phyloP scores from a whole-genome alignment of 2,797 vertebrate genomes.

The Hyperoplus lanceolatus region DNA sequence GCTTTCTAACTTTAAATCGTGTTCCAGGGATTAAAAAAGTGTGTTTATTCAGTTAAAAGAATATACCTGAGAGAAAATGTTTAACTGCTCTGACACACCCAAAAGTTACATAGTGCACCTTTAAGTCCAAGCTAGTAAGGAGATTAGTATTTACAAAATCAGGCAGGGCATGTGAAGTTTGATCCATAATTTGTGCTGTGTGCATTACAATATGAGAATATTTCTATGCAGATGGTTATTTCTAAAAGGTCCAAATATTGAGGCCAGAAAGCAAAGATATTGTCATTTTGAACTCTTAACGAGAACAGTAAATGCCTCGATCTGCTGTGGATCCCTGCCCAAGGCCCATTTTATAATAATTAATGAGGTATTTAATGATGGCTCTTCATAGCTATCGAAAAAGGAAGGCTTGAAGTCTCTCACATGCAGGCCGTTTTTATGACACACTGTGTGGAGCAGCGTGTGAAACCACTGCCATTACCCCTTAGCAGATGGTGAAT shows the following conservation, averaged over 20 bases:
- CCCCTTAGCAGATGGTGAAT: not conserved
- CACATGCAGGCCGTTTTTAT: constrained; percentile 13
- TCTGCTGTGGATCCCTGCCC: constrained; percentile 30
- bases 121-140: constrained; percentile 1
- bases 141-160: not conserved
- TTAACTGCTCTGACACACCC: too few species aligned
- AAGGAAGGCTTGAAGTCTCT: constrained; percentile 5
- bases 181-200: not conserved
- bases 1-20: too few species aligned
- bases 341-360: constrained; percentile 36
- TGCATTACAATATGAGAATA: not conserved
- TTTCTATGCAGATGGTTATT: constrained; percentile 7
- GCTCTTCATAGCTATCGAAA: constrained; percentile 24
- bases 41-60: too few species aligned
- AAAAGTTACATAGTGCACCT: not conserved
- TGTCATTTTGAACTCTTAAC: constrained; percentile 51
- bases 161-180: not conserved
- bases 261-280: constrained; percentile 25
- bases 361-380: constrained; percentile 63
- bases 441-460: constrained; percentile 18
- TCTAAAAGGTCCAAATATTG: constrained; percentile 4
- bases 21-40: too few species aligned
- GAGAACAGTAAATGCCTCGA: constrained; percentile 43
- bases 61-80: too few species aligned
- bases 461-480: constrained; percentile 34